Base-by-base conservation (phyloP, 2,888 invertebrate genomes). In the Platycnemis pennipes region DNA sequence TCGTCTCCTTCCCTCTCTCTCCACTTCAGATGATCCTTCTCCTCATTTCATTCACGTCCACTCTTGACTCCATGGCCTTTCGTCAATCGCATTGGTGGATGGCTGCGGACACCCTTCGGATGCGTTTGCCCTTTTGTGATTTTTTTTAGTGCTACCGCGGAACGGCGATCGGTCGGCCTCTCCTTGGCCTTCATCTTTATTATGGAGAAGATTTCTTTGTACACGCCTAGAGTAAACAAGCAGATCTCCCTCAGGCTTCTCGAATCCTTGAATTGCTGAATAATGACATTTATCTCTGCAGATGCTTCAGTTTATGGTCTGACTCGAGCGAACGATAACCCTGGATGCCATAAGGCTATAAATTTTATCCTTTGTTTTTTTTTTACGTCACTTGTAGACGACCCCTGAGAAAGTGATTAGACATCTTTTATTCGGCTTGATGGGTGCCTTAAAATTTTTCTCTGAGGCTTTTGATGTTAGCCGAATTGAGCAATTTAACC, bases 131-230 rank as follows among this genome's bases (percentile, higher is more conserved):
- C 91, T 91, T 91, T 91, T 69, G 91, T 91, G 91, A 49, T 69
- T 69, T 91, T 63, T 89, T 89, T 53, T 16, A 42, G 13, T 44
- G 63, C 44, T 77, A 53, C 49, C n/a, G 44, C 91, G 91, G 89
- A 89, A 44, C 63, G 56, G 89, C 89, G 63, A 89, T 56, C 88
- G 88, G n/a, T 49, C 88, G 89, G 89, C 89, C 91, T 63, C 91
- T 56, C 91, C 91, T 91, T 91, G 91, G 49, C 91, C 91, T 91
- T 91, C 91, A 69, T 91, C 63, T 91, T 91, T 91, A 69, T 91
- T 91, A 89, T 89, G 56, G 53, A 89, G 69, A 56, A 44, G 91
- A 44, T 69, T 45, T 45, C 63, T 91, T 45, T 63, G 63, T 69
- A 44, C 37, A 42, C 56, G 16, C 53, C 19, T 16, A 31, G 53